Percentiles rank a stretch among this genome's conserved stretches.
Evolutionary conservation across 2,113 vertebrate genomes (phyloP).

Genomic region (Leucopternis melanops): DNA sequence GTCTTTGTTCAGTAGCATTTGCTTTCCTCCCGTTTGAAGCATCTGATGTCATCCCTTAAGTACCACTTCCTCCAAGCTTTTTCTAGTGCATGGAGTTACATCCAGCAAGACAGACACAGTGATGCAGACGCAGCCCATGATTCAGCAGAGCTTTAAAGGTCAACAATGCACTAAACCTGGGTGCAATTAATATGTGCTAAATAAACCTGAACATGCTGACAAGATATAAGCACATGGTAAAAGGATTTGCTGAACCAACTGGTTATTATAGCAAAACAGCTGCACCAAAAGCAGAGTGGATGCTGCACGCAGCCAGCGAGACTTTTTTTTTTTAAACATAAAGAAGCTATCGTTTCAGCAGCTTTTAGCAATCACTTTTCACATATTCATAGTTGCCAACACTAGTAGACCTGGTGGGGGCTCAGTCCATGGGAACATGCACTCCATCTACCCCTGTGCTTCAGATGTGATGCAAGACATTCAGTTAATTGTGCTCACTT

Average conservation of each 20-base stretch:
- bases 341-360: background rate
- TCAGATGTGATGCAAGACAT: background rate
- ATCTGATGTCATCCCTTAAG: background rate
- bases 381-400: background rate
- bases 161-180: background rate
- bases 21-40: background rate
- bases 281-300: background rate
- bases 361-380: background rate
- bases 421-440: accelerated
- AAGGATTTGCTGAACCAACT: background rate
- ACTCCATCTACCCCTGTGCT: background rate
- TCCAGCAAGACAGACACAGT: background rate
- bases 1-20: background rate
- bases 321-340: background rate
- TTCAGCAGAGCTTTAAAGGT: background rate
- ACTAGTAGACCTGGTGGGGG: background rate
- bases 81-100: background rate
- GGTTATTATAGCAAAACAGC: background rate
- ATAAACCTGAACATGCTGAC: background rate
- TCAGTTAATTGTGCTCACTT: background rate
- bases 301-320: background rate
- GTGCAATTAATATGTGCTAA: background rate
- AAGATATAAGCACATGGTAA: background rate
- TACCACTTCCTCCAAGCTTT: background rate
- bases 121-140: background rate